Conservation (phyloP, 2,113 vertebrate species). For the Rattus rattus region DNA sequence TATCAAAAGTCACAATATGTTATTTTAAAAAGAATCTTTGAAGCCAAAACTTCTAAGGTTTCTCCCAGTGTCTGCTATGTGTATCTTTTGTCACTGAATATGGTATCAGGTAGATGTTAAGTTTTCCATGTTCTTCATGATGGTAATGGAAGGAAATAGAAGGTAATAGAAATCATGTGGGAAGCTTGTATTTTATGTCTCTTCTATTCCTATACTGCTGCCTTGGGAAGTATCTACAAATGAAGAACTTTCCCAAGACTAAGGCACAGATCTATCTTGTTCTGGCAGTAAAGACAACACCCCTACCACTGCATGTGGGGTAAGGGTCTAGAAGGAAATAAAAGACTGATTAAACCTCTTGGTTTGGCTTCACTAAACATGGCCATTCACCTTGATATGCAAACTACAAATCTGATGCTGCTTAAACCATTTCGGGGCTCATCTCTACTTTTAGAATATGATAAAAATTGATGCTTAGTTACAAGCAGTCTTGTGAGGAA, state of each 20-base stretch:
- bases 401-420: background rate
- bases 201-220: background rate
- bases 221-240: background rate
- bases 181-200: background rate
- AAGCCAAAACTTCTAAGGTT: background rate
- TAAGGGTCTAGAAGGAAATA: background rate
- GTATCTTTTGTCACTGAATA: background rate
- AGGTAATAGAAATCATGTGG: background rate
- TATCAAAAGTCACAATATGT: background rate
- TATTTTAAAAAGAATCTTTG: background rate
- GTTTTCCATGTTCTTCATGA: background rate
- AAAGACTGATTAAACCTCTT: background rate
- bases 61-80: background rate
- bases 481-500: background rate
- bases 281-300: background rate
- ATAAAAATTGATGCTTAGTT: background rate
- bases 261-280: background rate
- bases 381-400: background rate
- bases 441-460: background rate
- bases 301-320: background rate
- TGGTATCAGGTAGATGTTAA: background rate
- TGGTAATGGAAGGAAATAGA: background rate
- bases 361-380: background rate
- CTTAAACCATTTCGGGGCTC: background rate
- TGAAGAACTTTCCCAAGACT: background rate